Base-by-base conservation (phyloP, 2,888 invertebrate species). In the Scrobipalpa costella region DNA sequence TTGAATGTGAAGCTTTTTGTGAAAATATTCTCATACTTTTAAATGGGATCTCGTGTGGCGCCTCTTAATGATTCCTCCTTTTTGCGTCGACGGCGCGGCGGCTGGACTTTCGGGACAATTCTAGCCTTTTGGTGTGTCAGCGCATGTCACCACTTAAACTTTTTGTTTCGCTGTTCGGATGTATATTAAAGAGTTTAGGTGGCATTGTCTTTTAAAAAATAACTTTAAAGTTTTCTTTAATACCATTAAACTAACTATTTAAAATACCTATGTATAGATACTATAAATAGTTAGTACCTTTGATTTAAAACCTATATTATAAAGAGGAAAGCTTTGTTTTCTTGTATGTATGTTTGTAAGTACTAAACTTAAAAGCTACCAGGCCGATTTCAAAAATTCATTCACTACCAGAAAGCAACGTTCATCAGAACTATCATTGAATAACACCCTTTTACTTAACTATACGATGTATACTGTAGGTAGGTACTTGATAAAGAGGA, bases 1-100 rank as follows among this genome's bases (percentile, higher is more conserved):
- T 89, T 90, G 90, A 90, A 90, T 90, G 90, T 90, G 88, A 83
- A 80, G 87, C 86, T 91, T 90, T 91, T 91, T 90, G 89, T 90
- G 88, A 80, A 90, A 90, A 91, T 91, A 90, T 91, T 91, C 90
- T 88, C 90, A 90, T 91, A 90, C 90, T 91, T 88, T 90, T 90
- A 90, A 90, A 90, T 88, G 89, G 89, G 87, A 79, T 84, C 89
- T 90, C 90, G 90, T 90, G 90, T 90, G 90, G 90, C 90, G 90
- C 90, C 90, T 89, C 86, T 88, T 90, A 91, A 91, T 90, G 90
- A 88, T 84, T 89, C 81, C 80, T 90, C 83, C 86, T 91, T 91
- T 91, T 91, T 91, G 90, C 85, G 82, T 76, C 86, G 88, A 85
- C 82, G 88, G 86, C 82, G 77, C 77, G 79, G 81, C 76, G 75